Evolutionary conservation across 2,888 invertebrate species (phyloP).

Genomic region (Rotaria socialis): DNA sequence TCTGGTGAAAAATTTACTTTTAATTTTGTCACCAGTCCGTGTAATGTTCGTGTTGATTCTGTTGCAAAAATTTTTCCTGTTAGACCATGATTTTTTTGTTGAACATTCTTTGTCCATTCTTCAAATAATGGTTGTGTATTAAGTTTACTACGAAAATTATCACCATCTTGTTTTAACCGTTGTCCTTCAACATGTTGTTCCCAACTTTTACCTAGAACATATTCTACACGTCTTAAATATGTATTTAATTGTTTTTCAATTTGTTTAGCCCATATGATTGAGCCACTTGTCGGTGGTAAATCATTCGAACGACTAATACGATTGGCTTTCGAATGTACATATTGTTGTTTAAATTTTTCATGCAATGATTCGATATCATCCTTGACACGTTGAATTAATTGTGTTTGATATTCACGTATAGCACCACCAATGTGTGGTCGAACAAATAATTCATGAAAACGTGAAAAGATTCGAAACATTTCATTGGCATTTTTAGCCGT

Average conservation of each 20-base stretch:
- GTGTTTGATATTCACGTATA: conserved; percentile 96
- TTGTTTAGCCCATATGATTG: conserved; percentile 92
- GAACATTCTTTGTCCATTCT: conserved; percentile 74
- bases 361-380: conserved; percentile 96
- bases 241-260: conserved; percentile 94
- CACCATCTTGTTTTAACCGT: conserved; percentile 87
- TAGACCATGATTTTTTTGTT: conserved; percentile 64
- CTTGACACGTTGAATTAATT: conserved; percentile 94
- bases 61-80: conserved; percentile 42
- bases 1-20: conserved; percentile 86
- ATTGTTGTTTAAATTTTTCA: conserved; percentile 84
- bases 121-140: conserved; percentile 96
- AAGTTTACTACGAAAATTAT: conserved; percentile 89
- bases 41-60: conserved; percentile 41
- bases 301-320: conserved; percentile 84
- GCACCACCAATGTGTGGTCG: conserved; percentile 97
- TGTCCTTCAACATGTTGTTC: conserved; percentile 98
- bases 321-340: conserved; percentile 71
- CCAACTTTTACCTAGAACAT: conserved; percentile 97
- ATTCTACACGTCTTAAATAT: conserved; percentile 91
- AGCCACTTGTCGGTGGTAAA: conserved; percentile 91
- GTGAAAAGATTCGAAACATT: conserved; percentile 93
- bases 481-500: conserved; percentile 98
- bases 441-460: conserved; percentile 96
- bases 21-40: conserved; percentile 38